Evolutionary conservation across 2,113 vertebrate genomes (phyloP).

Genomic region (Chauna torquata): DNA sequence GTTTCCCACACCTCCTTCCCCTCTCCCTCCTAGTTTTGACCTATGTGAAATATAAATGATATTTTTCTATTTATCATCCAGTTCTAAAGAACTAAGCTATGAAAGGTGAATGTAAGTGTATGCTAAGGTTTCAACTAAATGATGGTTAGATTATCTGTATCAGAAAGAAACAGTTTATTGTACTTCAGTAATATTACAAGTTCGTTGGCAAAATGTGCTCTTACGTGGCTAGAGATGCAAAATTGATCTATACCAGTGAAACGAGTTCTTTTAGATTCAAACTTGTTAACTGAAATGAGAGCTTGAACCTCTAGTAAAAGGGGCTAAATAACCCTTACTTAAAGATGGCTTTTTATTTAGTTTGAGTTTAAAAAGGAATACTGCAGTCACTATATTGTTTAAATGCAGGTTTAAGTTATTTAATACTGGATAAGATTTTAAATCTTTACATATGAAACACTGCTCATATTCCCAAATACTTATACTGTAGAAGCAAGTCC

Average conservation of each 20-base stretch:
- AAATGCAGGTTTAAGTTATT: background rate
- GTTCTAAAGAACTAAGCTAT: background rate
- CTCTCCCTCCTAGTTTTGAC: background rate
- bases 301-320: background rate
- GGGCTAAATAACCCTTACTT: background rate
- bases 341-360: background rate
- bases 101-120: background rate
- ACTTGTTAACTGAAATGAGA: background rate
- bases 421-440: background rate
- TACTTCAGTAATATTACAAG: background rate
- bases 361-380: background rate
- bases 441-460: background rate
- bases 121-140: background rate
- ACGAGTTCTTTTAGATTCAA: background rate
- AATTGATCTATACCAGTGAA: background rate
- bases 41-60: background rate
- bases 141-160: background rate
- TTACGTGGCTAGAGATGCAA: accelerated
- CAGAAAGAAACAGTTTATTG: background rate
- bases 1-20: background rate
- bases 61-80: background rate
- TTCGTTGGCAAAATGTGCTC: background rate
- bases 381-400: background rate
- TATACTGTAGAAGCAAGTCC: background rate
- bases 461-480: background rate